Evolutionary conservation across 2,113 vertebrate genomes (phyloP).

Genomic region (Cyphomyrus plagiostoma): DNA sequence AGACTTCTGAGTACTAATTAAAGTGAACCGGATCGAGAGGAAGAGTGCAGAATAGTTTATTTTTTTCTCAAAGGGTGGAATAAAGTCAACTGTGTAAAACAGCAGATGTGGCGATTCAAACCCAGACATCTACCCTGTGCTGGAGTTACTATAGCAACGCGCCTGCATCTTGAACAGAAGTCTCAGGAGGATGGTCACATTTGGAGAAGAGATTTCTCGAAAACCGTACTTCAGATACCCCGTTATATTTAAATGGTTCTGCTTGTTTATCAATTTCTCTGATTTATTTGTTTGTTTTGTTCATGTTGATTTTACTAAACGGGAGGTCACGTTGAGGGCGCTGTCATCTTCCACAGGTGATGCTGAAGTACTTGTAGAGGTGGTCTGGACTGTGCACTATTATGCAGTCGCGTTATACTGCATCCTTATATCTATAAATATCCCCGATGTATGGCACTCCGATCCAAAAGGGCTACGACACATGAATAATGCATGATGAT

Average conservation of each 20-base stretch:
- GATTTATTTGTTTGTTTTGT: background rate
- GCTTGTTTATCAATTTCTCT: background rate
- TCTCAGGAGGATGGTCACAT: background rate
- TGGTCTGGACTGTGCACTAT: background rate
- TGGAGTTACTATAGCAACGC: conserved; percentile 11
- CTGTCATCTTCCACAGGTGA: background rate
- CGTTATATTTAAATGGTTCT: background rate
- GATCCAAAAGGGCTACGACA: background rate
- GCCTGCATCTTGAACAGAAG: background rate
- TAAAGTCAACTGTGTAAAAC: background rate
- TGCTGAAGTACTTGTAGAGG: background rate
- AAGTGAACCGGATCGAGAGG: background rate
- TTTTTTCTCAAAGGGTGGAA: background rate
- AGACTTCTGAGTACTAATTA: background rate
- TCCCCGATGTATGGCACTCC: background rate
- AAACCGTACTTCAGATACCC: background rate
- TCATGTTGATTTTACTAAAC: background rate
- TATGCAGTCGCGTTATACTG: background rate
- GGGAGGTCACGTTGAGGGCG: background rate
- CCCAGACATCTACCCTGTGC: background rate
- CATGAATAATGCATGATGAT: background rate
- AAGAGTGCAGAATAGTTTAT: background rate
- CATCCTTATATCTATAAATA: background rate
- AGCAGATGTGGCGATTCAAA: background rate
- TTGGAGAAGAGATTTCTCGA: background rate